phyloP scores from a whole-genome alignment of 1,140 invertebrate species.

The Gryon sp. region DNA sequence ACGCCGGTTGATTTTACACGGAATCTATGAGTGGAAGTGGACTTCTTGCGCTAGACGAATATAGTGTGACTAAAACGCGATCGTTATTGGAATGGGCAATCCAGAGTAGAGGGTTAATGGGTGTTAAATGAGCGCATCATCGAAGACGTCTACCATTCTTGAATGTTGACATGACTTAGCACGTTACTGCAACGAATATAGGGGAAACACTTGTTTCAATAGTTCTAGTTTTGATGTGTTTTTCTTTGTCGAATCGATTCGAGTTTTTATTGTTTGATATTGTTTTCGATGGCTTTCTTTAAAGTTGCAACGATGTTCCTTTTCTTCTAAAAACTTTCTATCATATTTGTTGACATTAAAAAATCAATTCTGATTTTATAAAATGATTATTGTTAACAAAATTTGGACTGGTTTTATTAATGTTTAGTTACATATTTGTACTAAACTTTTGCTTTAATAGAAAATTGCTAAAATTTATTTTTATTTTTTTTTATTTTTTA shows the following conservation, averaged over 20 bases:
- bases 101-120: conserved; percentile 50
- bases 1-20: conserved; percentile 60
- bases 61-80: conserved; percentile 57
- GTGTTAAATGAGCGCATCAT: conserved; percentile 51
- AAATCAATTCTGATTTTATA: too few relatives aligned
- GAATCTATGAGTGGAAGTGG: conserved; percentile 54
- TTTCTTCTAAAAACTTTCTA: background rate
- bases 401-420: too few relatives aligned
- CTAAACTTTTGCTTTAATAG: too few relatives aligned
- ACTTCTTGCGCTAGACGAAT: conserved; percentile 41
- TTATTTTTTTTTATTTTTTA: too few relatives aligned
- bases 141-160: conserved; percentile 9
- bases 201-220: conserved; percentile 26
- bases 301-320: background rate
- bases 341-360: too few relatives aligned
- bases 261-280: conserved; percentile 27
- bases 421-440: too few relatives aligned
- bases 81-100: conserved; percentile 27
- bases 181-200: conserved; percentile 8
- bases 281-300: conserved; percentile 21
- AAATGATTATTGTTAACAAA: too few relatives aligned
- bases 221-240: conserved; percentile 18
- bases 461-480: too few relatives aligned
- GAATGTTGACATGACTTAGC: conserved; percentile 47
- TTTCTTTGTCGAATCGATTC: background rate